Conservation (phyloP, 2,113 vertebrate species). For the Mastomys natalensis region DNA sequence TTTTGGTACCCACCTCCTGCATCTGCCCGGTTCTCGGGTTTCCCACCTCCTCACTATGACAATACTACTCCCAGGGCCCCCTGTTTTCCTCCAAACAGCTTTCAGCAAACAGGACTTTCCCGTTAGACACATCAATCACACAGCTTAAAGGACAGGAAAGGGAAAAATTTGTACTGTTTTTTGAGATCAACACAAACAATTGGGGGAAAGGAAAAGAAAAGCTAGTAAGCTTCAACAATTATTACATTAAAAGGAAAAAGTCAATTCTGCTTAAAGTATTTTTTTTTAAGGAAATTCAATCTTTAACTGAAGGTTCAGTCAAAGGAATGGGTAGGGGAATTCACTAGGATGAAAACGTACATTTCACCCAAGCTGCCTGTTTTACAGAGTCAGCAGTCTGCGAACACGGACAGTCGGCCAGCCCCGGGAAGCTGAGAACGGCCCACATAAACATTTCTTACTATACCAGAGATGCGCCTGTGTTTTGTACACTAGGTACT, state of each 20-base stretch:
- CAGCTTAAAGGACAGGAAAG: slow-evolving; percentile 86
- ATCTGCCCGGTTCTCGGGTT: too few relatives aligned
- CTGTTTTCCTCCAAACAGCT: slow-evolving; percentile 96
- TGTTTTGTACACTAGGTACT: slow-evolving; percentile 66
- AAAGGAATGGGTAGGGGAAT: not conserved
- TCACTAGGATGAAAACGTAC: not conserved
- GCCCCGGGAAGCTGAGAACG: not conserved
- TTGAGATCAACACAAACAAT: not conserved
- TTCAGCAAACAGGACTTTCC: slow-evolving; percentile 89
- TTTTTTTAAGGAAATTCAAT: not conserved
- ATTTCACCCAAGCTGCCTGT: not conserved
- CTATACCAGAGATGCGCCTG: not conserved
- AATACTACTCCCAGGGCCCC: slow-evolving; percentile 95
- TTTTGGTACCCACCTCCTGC: too few relatives aligned
- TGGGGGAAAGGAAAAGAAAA: not conserved
- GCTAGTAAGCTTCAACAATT: slow-evolving; percentile 13
- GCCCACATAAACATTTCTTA: not conserved
- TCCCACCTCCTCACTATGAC: slow-evolving; percentile 94
- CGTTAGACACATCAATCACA: slow-evolving; percentile 90
- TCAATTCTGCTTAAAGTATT: not conserved
- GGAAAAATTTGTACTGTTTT: slow-evolving; percentile 9
- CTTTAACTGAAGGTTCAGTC: not conserved
- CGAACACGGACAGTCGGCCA: not conserved
- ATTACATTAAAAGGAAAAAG: slow-evolving; percentile 10
- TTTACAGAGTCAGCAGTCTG: not conserved